phyloP scores from a whole-genome alignment of 2,113 vertebrate genomes.

The Chaenocephalus aceratus region DNA sequence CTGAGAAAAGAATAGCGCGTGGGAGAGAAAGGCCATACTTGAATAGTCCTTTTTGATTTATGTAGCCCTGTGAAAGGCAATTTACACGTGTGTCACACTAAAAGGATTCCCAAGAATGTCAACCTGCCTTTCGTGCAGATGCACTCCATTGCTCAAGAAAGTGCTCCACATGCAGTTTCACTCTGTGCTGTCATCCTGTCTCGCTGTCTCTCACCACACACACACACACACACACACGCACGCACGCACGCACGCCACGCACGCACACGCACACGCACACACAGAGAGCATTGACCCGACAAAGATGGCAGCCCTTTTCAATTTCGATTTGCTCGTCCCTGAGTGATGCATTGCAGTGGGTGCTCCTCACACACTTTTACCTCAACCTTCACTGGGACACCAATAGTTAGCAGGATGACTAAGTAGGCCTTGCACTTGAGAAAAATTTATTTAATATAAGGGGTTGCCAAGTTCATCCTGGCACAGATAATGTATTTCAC shows the following conservation, averaged over 20 bases:
- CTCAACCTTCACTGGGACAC: slow-evolving; percentile 46
- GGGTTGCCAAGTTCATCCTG: slow-evolving; percentile 14
- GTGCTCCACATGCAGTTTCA: slow-evolving; percentile 57
- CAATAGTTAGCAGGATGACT: slow-evolving; percentile 29
- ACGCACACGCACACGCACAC: slow-evolving; percentile 11
- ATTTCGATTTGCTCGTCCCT: slow-evolving; percentile 43
- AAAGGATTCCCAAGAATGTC: slow-evolving; percentile 57
- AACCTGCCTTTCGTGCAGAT: slow-evolving; percentile 68
- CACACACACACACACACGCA: background rate
- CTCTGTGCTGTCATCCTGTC: background rate
- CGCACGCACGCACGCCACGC: slow-evolving; percentile 12
- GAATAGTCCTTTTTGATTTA: slow-evolving; percentile 62
- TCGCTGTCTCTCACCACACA: background rate
- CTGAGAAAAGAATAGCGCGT: slow-evolving; percentile 19
- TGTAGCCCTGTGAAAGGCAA: slow-evolving; percentile 57
- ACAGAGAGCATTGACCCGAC: slow-evolving; percentile 51
- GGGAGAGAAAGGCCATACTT: slow-evolving; percentile 20
- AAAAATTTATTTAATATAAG: slow-evolving; percentile 12
- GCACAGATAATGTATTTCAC: slow-evolving; percentile 10
- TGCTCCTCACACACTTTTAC: slow-evolving; percentile 29
- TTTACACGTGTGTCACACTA: slow-evolving; percentile 58
- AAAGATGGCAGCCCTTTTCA: slow-evolving; percentile 63
- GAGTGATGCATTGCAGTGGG: slow-evolving; percentile 50
- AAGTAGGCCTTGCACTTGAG: slow-evolving; percentile 18
- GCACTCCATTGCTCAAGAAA: slow-evolving; percentile 52